These are phyloP conservation scores for Pteruthius melanotis DNA, from an alignment of 2,113 vertebrate genomes.

Conservation along the genomic window DNA sequence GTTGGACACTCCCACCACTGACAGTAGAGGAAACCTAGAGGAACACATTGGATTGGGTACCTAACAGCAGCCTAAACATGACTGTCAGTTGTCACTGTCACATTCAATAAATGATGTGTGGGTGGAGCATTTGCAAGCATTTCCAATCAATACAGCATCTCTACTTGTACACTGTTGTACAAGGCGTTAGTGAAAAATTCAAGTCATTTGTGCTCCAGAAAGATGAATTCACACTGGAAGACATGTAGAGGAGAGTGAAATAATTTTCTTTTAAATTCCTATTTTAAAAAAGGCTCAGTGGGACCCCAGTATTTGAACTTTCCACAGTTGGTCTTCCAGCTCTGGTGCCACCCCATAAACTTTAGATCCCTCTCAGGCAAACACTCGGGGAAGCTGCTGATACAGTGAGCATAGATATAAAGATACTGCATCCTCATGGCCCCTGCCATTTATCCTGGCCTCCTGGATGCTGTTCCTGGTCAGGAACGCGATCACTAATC, in stretches of 20 bases:
- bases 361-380: not conserved
- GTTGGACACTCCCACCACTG: not conserved
- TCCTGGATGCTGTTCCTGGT: not conserved
- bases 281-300: not conserved
- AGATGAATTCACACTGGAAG: not conserved
- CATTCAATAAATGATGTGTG: not conserved
- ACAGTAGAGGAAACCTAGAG: not conserved
- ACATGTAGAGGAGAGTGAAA: not conserved
- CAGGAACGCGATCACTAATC: not conserved
- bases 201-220: not conserved
- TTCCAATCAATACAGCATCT: not conserved
- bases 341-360: not conserved
- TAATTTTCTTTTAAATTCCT: not conserved
- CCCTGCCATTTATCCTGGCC: not conserved
- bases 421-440: not conserved
- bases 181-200: not conserved
- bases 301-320: not conserved
- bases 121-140: not conserved
- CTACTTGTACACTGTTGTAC: not conserved
- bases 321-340: not conserved
- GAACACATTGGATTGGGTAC: not conserved
- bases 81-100: not conserved
- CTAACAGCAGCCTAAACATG: not conserved
- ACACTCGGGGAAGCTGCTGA: not conserved
- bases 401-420: not conserved